Conservation (phyloP, 1,140 invertebrate genomes). For the Ptiloglossa arizonensis region DNA sequence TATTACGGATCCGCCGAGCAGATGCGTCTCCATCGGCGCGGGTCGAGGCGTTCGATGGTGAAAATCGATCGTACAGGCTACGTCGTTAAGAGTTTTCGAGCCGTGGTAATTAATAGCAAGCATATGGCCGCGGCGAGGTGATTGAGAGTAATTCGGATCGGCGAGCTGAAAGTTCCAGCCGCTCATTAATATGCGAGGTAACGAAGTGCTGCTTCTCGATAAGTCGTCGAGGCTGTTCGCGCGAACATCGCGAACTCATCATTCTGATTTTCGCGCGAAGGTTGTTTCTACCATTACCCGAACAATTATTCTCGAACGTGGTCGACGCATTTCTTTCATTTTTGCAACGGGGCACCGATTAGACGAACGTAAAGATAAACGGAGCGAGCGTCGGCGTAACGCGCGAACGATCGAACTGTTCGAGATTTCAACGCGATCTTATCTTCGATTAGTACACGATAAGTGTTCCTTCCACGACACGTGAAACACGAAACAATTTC, state of each 20-base stretch:
- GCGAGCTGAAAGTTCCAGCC: constrained; percentile 13
- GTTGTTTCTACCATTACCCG: background rate
- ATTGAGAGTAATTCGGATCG: constrained; percentile 41
- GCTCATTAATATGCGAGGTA: constrained; percentile 37
- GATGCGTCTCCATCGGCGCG: constrained; percentile 7
- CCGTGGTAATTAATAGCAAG: constrained; percentile 37
- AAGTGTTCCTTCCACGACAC: too few relatives aligned
- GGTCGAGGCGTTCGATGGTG: constrained; percentile 22
- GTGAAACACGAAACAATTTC: too few relatives aligned
- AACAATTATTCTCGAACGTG: too few relatives aligned
- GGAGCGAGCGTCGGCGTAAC: too few relatives aligned
- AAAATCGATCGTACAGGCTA: constrained; percentile 30
- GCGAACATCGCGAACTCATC: background rate
- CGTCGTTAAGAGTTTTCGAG: constrained; percentile 42
- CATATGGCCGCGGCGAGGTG: constrained; percentile 28
- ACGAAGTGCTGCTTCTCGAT: constrained; percentile 27
- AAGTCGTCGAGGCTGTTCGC: background rate
- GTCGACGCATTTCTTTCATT: too few relatives aligned
- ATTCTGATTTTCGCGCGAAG: background rate
- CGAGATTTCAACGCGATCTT: too few relatives aligned
- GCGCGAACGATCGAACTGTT: too few relatives aligned
- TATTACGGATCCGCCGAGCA: constrained; percentile 8
- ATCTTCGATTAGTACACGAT: too few relatives aligned
- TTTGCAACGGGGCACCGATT: too few relatives aligned
- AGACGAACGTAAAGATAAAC: too few relatives aligned